Evolutionary conservation across 2,888 invertebrate genomes (phyloP).

Genomic region (Drosophila paranaensis): DNA sequence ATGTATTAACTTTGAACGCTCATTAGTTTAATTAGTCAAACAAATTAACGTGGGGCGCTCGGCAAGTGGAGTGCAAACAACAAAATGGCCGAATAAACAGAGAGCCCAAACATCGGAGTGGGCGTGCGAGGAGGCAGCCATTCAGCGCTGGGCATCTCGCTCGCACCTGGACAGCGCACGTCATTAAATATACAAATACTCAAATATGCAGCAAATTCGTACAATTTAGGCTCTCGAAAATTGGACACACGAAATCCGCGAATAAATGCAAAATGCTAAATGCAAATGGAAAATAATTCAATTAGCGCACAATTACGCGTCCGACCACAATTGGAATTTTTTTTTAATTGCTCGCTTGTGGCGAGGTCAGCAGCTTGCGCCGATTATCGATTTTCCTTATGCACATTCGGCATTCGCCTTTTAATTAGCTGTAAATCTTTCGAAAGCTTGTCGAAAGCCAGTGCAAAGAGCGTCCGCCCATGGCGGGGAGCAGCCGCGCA

Average conservation of each 20-base stretch:
- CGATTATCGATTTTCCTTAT: conserved; percentile 46
- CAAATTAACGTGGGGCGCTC: conserved; percentile 82
- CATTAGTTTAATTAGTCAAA: conserved; percentile 84
- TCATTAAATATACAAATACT: conserved; percentile 71
- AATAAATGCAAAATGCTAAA: conserved; percentile 46
- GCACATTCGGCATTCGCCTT: conserved; percentile 55
- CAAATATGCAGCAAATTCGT: conserved; percentile 49
- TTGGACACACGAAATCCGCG: conserved; percentile 32
- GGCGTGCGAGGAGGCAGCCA: not conserved
- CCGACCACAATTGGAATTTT: conserved; percentile 77
- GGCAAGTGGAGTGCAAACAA: conserved; percentile 77
- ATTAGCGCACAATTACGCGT: conserved; percentile 81
- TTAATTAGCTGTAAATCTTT: conserved; percentile 76
- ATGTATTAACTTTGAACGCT: conserved; percentile 84
- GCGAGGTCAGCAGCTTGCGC: conserved; percentile 67
- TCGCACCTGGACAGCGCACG: conserved; percentile 48
- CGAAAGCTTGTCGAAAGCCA: conserved; percentile 47
- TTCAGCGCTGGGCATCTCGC: conserved; percentile 34
- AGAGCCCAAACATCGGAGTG: conserved; percentile 21
- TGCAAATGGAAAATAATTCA: conserved; percentile 73
- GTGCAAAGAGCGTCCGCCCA: not conserved
- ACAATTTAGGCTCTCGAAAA: conserved; percentile 33
- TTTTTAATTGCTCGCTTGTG: conserved; percentile 72
- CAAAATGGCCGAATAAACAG: conserved; percentile 77
- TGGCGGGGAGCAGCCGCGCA: not conserved